phyloP scores from a whole-genome alignment of 37 sponge, comb jelly and placozoan species.

The Aphrocallistes beatrix region DNA sequence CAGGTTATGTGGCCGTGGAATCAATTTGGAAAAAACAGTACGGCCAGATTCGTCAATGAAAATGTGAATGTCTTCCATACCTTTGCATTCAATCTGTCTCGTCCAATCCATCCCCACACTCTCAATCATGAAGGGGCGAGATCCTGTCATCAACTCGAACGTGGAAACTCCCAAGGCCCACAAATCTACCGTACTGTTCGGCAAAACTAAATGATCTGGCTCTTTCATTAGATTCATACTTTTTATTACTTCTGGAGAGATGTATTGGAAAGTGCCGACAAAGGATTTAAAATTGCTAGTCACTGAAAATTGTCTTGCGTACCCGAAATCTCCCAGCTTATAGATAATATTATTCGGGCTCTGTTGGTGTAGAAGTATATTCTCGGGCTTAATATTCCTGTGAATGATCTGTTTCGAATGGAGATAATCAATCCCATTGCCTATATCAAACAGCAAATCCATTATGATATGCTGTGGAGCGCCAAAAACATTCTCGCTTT shows the following conservation, averaged over 20 bases:
- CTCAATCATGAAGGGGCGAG: background rate
- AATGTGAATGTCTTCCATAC: background rate
- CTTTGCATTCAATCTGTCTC: background rate
- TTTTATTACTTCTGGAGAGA: background rate
- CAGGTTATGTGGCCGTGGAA: background rate
- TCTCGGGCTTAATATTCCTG: background rate
- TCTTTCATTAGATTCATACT: background rate
- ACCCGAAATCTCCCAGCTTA: slow-evolving; percentile 2
- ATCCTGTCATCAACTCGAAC: background rate
- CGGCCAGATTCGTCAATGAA: background rate
- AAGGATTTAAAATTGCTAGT: background rate
- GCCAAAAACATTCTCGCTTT: background rate
- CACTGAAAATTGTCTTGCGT: background rate
- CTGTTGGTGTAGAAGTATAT: background rate
- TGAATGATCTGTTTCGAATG: background rate
- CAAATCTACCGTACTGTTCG: background rate
- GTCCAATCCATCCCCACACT: background rate
- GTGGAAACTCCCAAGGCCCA: background rate
- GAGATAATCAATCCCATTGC: background rate
- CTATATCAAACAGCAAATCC: background rate
- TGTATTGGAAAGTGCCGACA: background rate
- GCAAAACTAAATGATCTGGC: background rate
- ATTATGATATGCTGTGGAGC: background rate
- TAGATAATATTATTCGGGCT: background rate
- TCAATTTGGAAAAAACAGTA: background rate